Base-by-base conservation (phyloP, 2,888 invertebrate genomes). In the Microdon myrmicae region DNA sequence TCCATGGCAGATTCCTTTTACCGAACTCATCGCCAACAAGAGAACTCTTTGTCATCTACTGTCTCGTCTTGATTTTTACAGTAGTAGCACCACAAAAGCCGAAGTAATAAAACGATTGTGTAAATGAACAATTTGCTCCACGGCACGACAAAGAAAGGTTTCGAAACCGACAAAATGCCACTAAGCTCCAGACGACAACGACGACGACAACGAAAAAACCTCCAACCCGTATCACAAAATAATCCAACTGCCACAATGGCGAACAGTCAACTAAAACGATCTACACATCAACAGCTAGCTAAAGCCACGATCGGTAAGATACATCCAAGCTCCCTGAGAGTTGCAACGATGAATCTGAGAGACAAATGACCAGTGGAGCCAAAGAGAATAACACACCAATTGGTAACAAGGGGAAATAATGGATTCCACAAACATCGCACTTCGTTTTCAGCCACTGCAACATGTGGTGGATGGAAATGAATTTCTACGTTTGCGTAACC, bases 191-290 rank as follows among this genome's bases (percentile, higher is more conserved):
- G 48, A 53, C 34, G 25, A 34, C 14, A 25, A n/a, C 37, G 37
- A 34, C n/a, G 9, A 4, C 28, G 12, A 10, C 28, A 7, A 28
- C 25, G 2, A 16, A 32, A 9, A 6, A 32, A 6, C n/a, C n/a
- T 13, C 14, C 31, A n/a, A 43, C 31, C n/a, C n/a, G n/a, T n/a
- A n/a, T n/a, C n/a, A n/a, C n/a, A n/a, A n/a, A n/a, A n/a, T n/a
- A n/a, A n/a, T n/a, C n/a, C 61, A 51, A 58, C 53, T 51, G 64
- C 64, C 58, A 53, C 45, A 49, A 58, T 53, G 26, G 58, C 58
- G 58, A 64, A 47, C 58, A 58, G 64, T 53, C 58, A 64, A 64
- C 64, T 64, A 53, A 64, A 51, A 64, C 45, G 53, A 51, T 32
- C 41, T 37, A 56, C 47, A 58, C 43, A 47, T 56, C 64, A 47